Evolutionary conservation across 2,888 invertebrate species (phyloP).

Genomic region (Prostheceraeus crozeri): DNA sequence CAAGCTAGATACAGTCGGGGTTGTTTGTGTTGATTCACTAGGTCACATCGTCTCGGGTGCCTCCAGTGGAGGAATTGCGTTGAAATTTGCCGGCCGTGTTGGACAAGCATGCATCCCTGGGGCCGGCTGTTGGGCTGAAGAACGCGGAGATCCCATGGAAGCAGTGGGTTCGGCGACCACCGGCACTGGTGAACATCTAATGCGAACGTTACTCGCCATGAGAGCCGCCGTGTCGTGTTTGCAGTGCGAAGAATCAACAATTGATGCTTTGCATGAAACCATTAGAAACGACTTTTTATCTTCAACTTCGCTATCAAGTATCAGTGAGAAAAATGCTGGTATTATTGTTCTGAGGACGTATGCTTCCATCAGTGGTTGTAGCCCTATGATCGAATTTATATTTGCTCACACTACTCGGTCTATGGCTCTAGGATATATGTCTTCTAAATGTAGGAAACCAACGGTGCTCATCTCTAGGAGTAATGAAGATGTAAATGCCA

Average conservation of each 20-base stretch:
- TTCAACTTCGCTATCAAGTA: not conserved
- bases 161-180: conserved; percentile 34
- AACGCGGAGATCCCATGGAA: not conserved
- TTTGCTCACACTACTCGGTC: conserved; percentile 28
- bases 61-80: conserved; percentile 83
- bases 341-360: not conserved
- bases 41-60: conserved; percentile 74
- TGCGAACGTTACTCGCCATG: conserved; percentile 34
- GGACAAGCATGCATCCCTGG: conserved; percentile 78
- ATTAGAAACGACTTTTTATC: conserved; percentile 10
- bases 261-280: not conserved
- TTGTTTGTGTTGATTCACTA: conserved; percentile 72
- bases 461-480: too few species aligned
- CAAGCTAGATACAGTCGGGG: conserved; percentile 68
- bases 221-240: not conserved
- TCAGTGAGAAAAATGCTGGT: conserved; percentile 1
- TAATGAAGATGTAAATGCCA: too few species aligned
- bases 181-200: conserved; percentile 36
- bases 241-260: not conserved
- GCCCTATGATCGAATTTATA: not conserved
- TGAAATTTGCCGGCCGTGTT: conserved; percentile 82
- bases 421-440: conserved; percentile 9
- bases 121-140: conserved; percentile 79
- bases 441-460: too few species aligned
- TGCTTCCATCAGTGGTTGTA: not conserved